These are phyloP conservation scores for Xiphophorus hellerii DNA, from an alignment of 2,113 vertebrate genomes.

Conservation along the genomic window DNA sequence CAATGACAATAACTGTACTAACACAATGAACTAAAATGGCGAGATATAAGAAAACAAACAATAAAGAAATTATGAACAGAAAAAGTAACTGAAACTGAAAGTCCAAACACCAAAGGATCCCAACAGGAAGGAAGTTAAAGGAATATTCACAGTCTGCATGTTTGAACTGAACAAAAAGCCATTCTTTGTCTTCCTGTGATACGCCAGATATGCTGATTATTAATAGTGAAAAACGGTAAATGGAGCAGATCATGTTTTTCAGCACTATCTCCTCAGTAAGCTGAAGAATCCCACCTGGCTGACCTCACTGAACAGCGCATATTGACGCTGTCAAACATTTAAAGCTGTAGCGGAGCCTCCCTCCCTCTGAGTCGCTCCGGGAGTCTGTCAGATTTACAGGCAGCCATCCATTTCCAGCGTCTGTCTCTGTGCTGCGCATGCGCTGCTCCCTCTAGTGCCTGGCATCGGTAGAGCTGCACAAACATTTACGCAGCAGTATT, in stretches of 20 bases:
- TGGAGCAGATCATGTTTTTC: background rate
- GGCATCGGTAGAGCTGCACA: slow-evolving; percentile 74
- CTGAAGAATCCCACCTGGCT: slow-evolving; percentile 15
- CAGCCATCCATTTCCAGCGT: slow-evolving; percentile 46
- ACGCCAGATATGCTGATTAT: background rate
- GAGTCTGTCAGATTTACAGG: slow-evolving; percentile 42
- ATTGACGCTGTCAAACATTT: slow-evolving; percentile 35
- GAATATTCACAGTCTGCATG: no score
- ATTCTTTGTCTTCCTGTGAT: background rate
- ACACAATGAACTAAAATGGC: no score
- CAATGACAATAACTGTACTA: no score
- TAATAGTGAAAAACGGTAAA: background rate
- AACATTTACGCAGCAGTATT: slow-evolving; percentile 83
- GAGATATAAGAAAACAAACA: no score
- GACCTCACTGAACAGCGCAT: slow-evolving; percentile 28
- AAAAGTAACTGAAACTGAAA: no score
- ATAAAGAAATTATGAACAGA: no score
- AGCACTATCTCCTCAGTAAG: background rate
- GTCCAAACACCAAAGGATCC: no score
- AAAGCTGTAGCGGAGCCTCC: slow-evolving; percentile 29
- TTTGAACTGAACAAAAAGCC: background rate
- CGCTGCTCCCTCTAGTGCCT: slow-evolving; percentile 58
- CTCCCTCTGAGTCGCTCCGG: slow-evolving; percentile 30
- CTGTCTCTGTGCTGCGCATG: slow-evolving; percentile 17
- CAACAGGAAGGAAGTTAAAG: no score